These are phyloP conservation scores for Upupa epops DNA, from an alignment of 2,113 vertebrate species.

Conservation along the genomic window DNA sequence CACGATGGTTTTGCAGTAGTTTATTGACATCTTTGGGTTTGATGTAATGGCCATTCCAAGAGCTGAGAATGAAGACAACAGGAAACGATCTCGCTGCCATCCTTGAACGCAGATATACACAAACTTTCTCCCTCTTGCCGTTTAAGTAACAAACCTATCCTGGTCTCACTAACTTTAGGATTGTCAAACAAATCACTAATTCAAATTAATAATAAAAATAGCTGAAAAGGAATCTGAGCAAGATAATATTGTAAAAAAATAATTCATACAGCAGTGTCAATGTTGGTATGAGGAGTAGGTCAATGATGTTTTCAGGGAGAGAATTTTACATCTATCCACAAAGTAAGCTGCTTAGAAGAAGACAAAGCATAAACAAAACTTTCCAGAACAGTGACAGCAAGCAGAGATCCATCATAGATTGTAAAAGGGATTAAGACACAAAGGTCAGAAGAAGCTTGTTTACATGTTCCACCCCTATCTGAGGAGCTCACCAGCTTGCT, in stretches of 20 bases:
- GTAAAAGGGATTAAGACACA: neutral
- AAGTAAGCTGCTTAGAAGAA: neutral
- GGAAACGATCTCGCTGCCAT: neutral
- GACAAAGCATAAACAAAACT: neutral
- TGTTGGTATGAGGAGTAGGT: neutral
- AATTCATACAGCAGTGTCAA: neutral
- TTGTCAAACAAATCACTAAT: neutral
- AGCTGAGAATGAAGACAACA: neutral
- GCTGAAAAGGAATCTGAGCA: neutral
- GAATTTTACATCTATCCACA: neutral
- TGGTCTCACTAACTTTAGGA: neutral
- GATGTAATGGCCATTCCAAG: neutral
- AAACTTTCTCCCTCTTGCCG: neutral
- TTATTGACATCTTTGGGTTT: neutral
- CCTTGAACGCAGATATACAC: neutral
- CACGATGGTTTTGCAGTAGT: neutral
- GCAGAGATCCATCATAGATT: neutral
- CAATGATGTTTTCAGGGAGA: neutral
- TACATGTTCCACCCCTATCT: neutral
- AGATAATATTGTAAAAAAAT: neutral
- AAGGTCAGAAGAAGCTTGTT: neutral
- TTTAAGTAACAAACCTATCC: neutral
- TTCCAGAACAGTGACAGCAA: neutral
- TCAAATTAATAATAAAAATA: neutral
- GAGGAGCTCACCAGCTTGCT: neutral